Base-by-base conservation (phyloP, 2,797 vertebrate species). In the Psittacula echo region DNA sequence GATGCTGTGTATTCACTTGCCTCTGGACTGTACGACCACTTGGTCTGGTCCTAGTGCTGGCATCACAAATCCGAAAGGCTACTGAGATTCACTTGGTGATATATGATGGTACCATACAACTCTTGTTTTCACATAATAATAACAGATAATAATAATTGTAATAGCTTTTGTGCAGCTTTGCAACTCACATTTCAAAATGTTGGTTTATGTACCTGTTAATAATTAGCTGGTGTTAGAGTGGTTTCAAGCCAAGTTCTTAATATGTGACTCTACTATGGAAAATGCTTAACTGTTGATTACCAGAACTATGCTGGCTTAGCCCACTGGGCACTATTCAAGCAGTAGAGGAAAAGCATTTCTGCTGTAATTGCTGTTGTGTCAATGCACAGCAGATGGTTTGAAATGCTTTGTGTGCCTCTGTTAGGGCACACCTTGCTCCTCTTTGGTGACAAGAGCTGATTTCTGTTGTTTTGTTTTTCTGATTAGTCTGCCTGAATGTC, bases 381-480 rank as follows among this genome's bases (percentile, higher is more conserved):
- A 37, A 23, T 2, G 5, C 9, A 3, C 0, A 0, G 20, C 67
- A 60, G 18, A 29, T 19, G 37, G 4, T 51, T 41, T 60, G 64
- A 65, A 75, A 54, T 3, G 2, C 20, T 42, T 5, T 19, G 22
- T n/a, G 61, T 32, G 29, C 5, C 17, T 7, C 45, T 44, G 23
- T 22, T 37, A 53, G 14, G 44, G 32, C 23, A 58, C 2, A 23
- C 13, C 41, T 79, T 48, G 30, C 16, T 27, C 29, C 18, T 61
- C 23, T 65, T 58, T 50, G 41, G 13, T 61, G 12, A 41, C 19
- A 37, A 42, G 14, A 66, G 32, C 29, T 27, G 9, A 27, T 60
- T 83, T 82, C 50, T 79, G 15, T 9, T 20, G 9, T 13, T 60
- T 30, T 54, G 2, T 42, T 29, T 53, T 82, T 19, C 45, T 15